These are phyloP conservation scores for Diachrysia chrysitis DNA, from an alignment of 2,888 invertebrate species.

Conservation along the genomic window DNA sequence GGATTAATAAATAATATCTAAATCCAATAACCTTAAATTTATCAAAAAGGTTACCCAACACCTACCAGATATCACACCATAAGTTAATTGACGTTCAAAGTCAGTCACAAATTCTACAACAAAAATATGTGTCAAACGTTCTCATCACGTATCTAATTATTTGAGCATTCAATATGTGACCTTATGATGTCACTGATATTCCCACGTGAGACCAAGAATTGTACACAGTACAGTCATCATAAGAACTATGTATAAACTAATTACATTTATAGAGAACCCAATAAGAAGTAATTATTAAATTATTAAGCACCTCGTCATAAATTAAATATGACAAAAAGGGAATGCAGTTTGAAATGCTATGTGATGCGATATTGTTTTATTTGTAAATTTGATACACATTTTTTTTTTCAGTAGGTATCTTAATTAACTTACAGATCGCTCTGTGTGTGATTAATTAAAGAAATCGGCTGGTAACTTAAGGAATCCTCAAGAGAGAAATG, in stretches of 20 bases:
- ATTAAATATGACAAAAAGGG: not conserved
- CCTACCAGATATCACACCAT: not conserved
- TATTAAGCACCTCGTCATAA: not conserved
- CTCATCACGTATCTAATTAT: slow-evolving; percentile 34
- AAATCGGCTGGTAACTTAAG: too few species aligned
- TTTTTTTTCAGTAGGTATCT: too few species aligned
- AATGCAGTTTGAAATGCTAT: not conserved
- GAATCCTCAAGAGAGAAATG: too few species aligned
- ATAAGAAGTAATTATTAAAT: not conserved
- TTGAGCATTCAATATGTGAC: slow-evolving; percentile 49
- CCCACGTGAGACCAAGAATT: slow-evolving; percentile 40
- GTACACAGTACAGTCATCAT: not conserved
- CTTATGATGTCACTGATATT: slow-evolving; percentile 54
- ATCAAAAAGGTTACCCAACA: too few species aligned
- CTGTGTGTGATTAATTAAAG: too few species aligned
- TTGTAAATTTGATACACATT: too few species aligned
- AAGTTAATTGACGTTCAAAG: slow-evolving; percentile 12
- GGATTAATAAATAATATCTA: too few species aligned
- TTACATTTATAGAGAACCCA: not conserved
- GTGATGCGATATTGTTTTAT: not conserved
- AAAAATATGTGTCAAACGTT: slow-evolving; percentile 20
- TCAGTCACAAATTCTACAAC: slow-evolving; percentile 12
- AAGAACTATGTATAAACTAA: not conserved
- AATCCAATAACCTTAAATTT: too few species aligned
- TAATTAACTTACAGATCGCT: too few species aligned